Percentiles rank a stretch among this genome's conserved stretches.
Evolutionary conservation across 2,888 invertebrate genomes (phyloP).

Genomic region (Orthonevra nobilis): DNA sequence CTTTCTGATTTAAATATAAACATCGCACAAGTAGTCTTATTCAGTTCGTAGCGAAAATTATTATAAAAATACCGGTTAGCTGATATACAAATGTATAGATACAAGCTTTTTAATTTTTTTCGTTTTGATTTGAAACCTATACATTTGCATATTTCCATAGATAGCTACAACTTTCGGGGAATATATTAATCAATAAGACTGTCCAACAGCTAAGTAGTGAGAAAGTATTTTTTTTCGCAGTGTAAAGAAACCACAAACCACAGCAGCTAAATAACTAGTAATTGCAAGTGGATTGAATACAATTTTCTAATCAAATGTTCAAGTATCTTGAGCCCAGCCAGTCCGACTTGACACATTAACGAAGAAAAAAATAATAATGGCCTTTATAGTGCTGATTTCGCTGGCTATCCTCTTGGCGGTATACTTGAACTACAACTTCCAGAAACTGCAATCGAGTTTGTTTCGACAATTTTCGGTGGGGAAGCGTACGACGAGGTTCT

Average conservation of each 20-base stretch:
- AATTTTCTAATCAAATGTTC: too few relatives aligned
- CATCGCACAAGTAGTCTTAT: slow-evolving; percentile 8
- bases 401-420: slow-evolving; percentile 76
- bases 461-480: slow-evolving; percentile 28
- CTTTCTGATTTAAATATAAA: slow-evolving; percentile 15
- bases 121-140: slow-evolving; percentile 14
- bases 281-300: slow-evolving; percentile 1
- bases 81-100: slow-evolving; percentile 2
- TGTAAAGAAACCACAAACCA: too few relatives aligned
- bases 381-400: slow-evolving; percentile 77
- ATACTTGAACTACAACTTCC: slow-evolving; percentile 76
- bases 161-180: not conserved
- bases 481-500: slow-evolving; percentile 14
- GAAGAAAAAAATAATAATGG: slow-evolving; percentile 73
- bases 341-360: not conserved
- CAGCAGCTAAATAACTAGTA: slow-evolving; percentile 33
- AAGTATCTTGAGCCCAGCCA: too few relatives aligned
- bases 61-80: slow-evolving; percentile 41
- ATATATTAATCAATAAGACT: too few relatives aligned
- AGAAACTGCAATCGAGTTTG: slow-evolving; percentile 72
- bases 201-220: too few relatives aligned
- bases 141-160: slow-evolving; percentile 39
- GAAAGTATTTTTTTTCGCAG: too few relatives aligned
- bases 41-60: slow-evolving; percentile 12
- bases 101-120: not conserved